A percentile compares a stretch with the other conserved stretches of the same genome.
Conservation (phyloP, 2,797 vertebrate genomes). For the Sylvia borin region DNA sequence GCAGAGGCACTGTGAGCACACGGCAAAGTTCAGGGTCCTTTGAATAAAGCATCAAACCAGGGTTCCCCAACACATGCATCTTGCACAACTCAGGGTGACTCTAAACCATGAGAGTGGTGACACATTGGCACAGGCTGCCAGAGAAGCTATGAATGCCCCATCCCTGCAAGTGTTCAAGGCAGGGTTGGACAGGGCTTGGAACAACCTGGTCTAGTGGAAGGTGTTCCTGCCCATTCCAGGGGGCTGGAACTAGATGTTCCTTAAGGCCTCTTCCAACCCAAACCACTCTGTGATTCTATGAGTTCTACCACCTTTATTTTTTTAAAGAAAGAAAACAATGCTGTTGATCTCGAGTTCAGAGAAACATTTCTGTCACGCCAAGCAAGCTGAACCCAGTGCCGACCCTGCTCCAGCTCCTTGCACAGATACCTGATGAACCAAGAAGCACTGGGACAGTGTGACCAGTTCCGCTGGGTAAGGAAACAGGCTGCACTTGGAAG, state of each 20-base stretch:
- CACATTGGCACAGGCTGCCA: neutral
- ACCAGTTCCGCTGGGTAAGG: neutral
- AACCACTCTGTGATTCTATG: neutral
- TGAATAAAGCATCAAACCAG: neutral
- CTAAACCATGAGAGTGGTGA: too few relatives aligned
- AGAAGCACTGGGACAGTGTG: neutral
- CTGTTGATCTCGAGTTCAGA: neutral
- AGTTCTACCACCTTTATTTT: neutral
- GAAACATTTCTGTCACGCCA: neutral
- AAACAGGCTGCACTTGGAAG: neutral
- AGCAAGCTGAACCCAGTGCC: neutral
- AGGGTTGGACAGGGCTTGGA: neutral
- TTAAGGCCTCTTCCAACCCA: neutral
- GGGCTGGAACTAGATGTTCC: too few relatives aligned
- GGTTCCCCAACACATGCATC: accelerated
- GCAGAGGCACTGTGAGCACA: neutral
- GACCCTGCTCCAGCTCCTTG: neutral
- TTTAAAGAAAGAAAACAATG: neutral
- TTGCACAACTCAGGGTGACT: neutral
- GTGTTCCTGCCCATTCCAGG: neutral
- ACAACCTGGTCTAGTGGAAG: too few relatives aligned
- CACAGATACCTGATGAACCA: neutral
- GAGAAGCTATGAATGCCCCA: neutral
- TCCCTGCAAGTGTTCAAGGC: neutral
- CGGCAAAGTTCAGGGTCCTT: neutral